A percentile compares a stretch with the other conserved stretches of the same genome.
Conservation (phyloP, 2,797 vertebrate genomes). For the Tolypeutes matacus region DNA sequence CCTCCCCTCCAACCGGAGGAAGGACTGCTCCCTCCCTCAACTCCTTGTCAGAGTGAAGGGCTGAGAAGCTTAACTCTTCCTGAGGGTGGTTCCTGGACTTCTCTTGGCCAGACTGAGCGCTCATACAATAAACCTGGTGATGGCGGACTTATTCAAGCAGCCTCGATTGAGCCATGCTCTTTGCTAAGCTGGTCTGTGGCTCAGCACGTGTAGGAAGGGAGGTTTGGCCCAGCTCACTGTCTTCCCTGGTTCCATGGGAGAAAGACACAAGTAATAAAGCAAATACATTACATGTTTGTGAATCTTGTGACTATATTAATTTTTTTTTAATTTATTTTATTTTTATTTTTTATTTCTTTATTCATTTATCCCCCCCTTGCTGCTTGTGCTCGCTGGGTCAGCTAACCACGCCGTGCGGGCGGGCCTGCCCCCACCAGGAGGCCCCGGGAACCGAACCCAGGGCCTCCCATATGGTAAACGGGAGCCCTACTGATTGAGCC, state of each 20-base stretch:
- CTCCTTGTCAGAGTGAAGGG: neutral
- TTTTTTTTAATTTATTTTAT: neutral
- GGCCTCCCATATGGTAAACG: too few relatives aligned
- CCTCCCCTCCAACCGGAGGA: neutral
- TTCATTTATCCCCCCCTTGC: too few relatives aligned
- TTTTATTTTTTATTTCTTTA: neutral
- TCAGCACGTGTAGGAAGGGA: neutral
- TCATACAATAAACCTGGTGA: rapidly evolving
- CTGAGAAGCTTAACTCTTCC: neutral
- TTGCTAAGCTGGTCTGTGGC: neutral
- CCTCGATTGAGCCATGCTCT: neutral
- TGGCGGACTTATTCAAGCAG: neutral
- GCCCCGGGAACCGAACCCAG: too few relatives aligned
- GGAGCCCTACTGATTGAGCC: too few relatives aligned
- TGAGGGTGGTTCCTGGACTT: neutral
- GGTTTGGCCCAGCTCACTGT: neutral
- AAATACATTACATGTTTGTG: neutral
- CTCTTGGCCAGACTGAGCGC: neutral
- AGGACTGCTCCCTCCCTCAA: neutral
- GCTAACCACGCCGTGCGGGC: too few relatives aligned
- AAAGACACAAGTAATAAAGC: neutral
- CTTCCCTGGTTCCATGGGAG: neutral
- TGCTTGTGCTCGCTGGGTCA: too few relatives aligned
- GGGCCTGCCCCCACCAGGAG: too few relatives aligned
- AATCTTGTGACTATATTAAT: neutral